Evolutionary conservation across 2,888 invertebrate species (phyloP).

Genomic region (Luperina testacea): DNA sequence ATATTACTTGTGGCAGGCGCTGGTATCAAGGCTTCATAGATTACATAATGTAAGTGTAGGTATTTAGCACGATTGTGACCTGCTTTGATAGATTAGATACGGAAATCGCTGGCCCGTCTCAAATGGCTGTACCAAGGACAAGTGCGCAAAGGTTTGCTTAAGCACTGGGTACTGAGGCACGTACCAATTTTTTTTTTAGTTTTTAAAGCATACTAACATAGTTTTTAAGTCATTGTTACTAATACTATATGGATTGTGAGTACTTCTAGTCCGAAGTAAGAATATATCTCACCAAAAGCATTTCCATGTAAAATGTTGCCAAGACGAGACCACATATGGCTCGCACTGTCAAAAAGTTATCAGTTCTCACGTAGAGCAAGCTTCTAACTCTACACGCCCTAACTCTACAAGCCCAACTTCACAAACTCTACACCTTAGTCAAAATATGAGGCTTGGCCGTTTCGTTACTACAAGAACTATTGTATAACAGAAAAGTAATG

Average conservation of each 20-base stretch:
- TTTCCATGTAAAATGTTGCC: too few relatives aligned
- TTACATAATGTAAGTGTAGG: neutral
- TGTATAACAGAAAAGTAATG: too few relatives aligned
- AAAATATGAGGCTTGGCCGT: too few relatives aligned
- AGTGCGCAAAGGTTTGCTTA: neutral
- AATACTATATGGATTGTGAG: neutral
- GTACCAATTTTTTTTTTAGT: neutral
- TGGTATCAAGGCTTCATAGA: neutral
- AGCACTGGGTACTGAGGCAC: neutral
- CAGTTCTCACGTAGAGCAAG: too few relatives aligned
- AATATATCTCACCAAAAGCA: too few relatives aligned
- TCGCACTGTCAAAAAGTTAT: too few relatives aligned
- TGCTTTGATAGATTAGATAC: slow-evolving; percentile 1
- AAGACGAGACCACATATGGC: too few relatives aligned
- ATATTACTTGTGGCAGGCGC: neutral
- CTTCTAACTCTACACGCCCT: too few relatives aligned
- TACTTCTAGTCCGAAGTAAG: neutral
- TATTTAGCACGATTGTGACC: neutral
- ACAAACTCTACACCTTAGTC: too few relatives aligned
- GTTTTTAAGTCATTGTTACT: neutral
- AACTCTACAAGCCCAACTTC: too few relatives aligned
- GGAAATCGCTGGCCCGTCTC: neutral
- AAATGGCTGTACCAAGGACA: slow-evolving; percentile 13
- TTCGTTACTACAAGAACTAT: too few relatives aligned
- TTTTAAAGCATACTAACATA: too few relatives aligned